Conservation (phyloP, 1,140 invertebrate species). For the Rhagoletis pomonella region DNA sequence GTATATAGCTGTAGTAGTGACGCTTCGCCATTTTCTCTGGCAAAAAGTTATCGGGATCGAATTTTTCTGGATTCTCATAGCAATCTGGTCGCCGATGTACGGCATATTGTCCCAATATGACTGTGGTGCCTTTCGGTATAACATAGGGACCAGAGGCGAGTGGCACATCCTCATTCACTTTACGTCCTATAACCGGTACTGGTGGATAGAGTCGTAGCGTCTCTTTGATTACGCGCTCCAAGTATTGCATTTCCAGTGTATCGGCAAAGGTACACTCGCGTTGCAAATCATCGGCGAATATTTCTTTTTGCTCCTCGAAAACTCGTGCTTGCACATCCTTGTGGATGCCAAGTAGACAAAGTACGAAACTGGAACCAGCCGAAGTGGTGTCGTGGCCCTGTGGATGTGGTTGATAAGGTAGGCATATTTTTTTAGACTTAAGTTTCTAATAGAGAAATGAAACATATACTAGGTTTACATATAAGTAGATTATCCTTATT, state of each 20-base stretch:
- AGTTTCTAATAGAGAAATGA: too few relatives aligned
- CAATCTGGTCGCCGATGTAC: conserved; percentile 81
- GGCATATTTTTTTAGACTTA: too few relatives aligned
- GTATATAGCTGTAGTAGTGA: conserved; percentile 85
- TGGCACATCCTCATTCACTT: conserved; percentile 80
- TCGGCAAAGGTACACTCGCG: conserved; percentile 84
- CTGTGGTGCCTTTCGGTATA: conserved; percentile 78
- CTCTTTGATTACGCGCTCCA: conserved; percentile 85
- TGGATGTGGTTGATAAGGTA: too few relatives aligned
- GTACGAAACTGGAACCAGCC: conserved; percentile 83
- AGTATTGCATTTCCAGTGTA: conserved; percentile 85
- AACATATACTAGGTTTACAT: too few relatives aligned
- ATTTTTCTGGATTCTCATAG: conserved; percentile 88
- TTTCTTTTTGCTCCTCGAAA: conserved; percentile 82
- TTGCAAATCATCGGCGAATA: conserved; percentile 81
- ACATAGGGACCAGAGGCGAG: conserved; percentile 71
- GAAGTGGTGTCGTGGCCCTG: conserved; percentile 92
- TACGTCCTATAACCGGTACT: conserved; percentile 83
- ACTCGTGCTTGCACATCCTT: conserved; percentile 83
- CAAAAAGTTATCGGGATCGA: conserved; percentile 92
- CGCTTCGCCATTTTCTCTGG: conserved; percentile 84
- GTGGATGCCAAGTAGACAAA: conserved; percentile 82
- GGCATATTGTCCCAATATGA: conserved; percentile 80
- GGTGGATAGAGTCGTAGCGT: conserved; percentile 84
- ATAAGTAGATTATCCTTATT: too few relatives aligned